phyloP scores from a whole-genome alignment of 2,888 invertebrate genomes.

The Oscheius myriophilus region DNA sequence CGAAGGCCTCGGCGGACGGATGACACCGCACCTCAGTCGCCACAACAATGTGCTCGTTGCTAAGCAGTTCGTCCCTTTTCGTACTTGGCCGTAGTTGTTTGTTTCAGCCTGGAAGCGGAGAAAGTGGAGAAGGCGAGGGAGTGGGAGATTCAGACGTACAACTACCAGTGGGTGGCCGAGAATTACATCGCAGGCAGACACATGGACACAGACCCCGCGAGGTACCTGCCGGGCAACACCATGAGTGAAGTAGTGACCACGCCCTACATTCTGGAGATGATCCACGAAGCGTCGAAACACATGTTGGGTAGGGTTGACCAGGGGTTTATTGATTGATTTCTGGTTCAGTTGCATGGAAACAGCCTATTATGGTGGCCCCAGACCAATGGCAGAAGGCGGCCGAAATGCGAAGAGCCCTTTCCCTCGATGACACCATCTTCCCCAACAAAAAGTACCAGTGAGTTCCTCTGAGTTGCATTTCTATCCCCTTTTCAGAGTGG shows the following conservation, averaged over 20 bases:
- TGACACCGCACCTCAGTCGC: conserved; percentile 76
- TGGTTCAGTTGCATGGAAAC: conserved; percentile 58
- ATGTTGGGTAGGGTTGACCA: conserved; percentile 33
- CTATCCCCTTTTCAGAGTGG: background rate
- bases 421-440: conserved; percentile 48
- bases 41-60: conserved; percentile 75
- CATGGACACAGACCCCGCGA: conserved; percentile 17
- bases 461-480: conserved; percentile 2
- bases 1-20: conserved; percentile 85
- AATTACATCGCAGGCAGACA: conserved; percentile 42
- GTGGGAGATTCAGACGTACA: conserved; percentile 90
- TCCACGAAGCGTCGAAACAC: conserved; percentile 31
- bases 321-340: background rate
- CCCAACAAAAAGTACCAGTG: conserved; percentile 54
- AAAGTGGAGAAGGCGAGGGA: conserved; percentile 90
- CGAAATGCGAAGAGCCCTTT: conserved; percentile 33
- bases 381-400: conserved; percentile 41
- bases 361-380: conserved; percentile 43
- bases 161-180: conserved; percentile 72
- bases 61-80: conserved; percentile 71
- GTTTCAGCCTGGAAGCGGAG: conserved; percentile 66
- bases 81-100: background rate
- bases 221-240: conserved; percentile 11
- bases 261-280: conserved; percentile 38
- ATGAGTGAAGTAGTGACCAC: conserved; percentile 27